Percentiles rank a stretch among this genome's conserved stretches.
Conservation (phyloP, 53 echinoderm and acorn worm genomes). For the Hippasteria phrygiana region DNA sequence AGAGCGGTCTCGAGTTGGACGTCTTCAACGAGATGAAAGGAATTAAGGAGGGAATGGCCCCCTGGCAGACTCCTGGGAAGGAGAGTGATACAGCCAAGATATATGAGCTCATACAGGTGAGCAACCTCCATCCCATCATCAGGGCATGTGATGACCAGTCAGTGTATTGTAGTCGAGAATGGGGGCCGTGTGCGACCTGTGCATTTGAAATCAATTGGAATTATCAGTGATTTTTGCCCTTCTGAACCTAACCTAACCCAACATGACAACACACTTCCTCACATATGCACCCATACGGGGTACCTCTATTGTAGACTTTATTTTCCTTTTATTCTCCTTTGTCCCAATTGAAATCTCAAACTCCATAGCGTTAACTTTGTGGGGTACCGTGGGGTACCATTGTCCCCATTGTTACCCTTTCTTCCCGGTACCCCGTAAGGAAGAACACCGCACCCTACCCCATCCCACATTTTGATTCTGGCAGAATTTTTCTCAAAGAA, state of each 20-base stretch:
- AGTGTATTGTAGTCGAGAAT: not conserved
- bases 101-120: slow-evolving; percentile 94
- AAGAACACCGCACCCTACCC: too few relatives aligned
- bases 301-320: too few relatives aligned
- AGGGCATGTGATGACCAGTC: not conserved
- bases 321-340: too few relatives aligned
- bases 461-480: too few relatives aligned
- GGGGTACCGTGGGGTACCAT: too few relatives aligned
- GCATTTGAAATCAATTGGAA: not conserved
- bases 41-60: slow-evolving; percentile 83
- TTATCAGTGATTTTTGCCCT: not conserved
- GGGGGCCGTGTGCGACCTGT: too few relatives aligned
- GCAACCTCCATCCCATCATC: slow-evolving; percentile 16
- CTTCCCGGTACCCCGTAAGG: too few relatives aligned
- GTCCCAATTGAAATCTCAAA: too few relatives aligned
- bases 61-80: slow-evolving; percentile 66
- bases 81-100: slow-evolving; percentile 84
- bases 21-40: slow-evolving; percentile 87
- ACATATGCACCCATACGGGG: too few relatives aligned
- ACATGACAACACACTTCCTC: not conserved
- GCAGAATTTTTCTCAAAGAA: too few relatives aligned
- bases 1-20: slow-evolving; percentile 84
- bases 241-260: not conserved
- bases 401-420: too few relatives aligned
- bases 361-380: too few relatives aligned